A percentile compares a stretch with the other conserved stretches of the same genome.
Evolutionary conservation across 2,113 vertebrate species (phyloP).

Genomic region (Phaetusa simplex): DNA sequence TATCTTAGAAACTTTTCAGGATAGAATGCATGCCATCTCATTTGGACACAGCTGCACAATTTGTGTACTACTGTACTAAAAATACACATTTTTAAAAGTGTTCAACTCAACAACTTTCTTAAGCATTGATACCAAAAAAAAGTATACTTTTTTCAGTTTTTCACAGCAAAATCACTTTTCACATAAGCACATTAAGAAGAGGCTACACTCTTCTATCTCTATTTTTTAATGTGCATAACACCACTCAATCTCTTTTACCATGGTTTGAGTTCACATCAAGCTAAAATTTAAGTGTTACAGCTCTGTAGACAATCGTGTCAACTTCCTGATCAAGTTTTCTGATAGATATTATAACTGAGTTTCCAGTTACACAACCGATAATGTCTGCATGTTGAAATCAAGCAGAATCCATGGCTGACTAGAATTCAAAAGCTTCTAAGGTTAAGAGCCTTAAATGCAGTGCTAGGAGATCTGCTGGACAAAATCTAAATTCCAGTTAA

Average conservation of each 20-base stretch:
- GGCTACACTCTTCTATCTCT: background rate
- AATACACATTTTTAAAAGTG: background rate
- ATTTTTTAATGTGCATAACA: background rate
- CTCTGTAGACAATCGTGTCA: background rate
- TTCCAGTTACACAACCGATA: background rate
- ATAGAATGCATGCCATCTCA: background rate
- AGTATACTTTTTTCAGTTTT: background rate
- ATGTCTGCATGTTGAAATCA: background rate
- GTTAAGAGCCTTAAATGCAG: background rate
- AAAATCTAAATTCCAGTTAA: background rate
- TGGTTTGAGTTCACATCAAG: background rate
- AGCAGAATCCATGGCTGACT: background rate
- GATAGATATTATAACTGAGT: background rate
- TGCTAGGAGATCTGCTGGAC: background rate
- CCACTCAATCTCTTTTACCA: background rate
- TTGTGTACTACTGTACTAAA: background rate
- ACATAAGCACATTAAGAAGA: background rate
- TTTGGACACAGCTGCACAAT: background rate
- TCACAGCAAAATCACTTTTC: background rate
- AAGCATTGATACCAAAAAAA: background rate
- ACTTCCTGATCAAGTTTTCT: background rate
- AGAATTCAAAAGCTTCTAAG: background rate
- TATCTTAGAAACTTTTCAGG: background rate
- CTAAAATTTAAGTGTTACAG: background rate
- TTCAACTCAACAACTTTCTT: background rate